Percentiles rank a stretch among this genome's conserved stretches.
These are phyloP conservation scores for Drosophila vallismaia DNA, from an alignment of 2,888 invertebrate species.

Conservation along the genomic window DNA sequence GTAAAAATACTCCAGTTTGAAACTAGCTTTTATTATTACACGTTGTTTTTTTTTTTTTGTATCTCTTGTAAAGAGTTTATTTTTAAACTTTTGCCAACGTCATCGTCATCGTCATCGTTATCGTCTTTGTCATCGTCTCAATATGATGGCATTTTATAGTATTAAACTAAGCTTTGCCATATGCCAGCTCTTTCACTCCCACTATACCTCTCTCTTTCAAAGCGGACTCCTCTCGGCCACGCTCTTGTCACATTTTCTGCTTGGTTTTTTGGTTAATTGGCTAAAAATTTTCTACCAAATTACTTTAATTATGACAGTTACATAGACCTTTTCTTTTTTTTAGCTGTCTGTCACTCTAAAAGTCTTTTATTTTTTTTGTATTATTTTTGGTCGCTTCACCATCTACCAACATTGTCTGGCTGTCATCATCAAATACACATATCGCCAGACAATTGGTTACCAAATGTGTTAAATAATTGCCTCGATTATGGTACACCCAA, in stretches of 20 bases:
- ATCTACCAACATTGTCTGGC: conserved; percentile 25
- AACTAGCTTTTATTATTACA: conserved; percentile 11
- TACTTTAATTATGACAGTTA: conserved; percentile 81
- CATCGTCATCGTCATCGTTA: too few species aligned
- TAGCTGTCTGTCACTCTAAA: conserved; percentile 42
- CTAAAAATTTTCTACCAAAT: conserved; percentile 82
- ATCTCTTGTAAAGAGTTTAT: conserved; percentile 16
- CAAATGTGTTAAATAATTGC: conserved; percentile 75
- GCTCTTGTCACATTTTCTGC: conserved; percentile 72
- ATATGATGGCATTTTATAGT: conserved; percentile 76
- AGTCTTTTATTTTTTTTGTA: not conserved
- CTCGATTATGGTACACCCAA: conserved; percentile 49
- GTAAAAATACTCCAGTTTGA: conserved; percentile 31
- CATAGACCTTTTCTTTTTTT: conserved; percentile 60
- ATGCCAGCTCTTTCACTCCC: conserved; percentile 23
- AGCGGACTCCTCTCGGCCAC: conserved; percentile 35
- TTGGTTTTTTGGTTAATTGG: conserved; percentile 80
- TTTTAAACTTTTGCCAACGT: conserved; percentile 53
- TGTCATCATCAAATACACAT: conserved; percentile 27
- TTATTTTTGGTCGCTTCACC: conserved; percentile 20
- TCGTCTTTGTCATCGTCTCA: conserved; percentile 53
- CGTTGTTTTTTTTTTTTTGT: not conserved
- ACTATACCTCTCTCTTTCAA: conserved; percentile 8
- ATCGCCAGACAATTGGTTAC: conserved; percentile 47
- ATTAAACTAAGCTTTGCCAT: conserved; percentile 69